phyloP scores from a whole-genome alignment of 2,113 vertebrate genomes.

The Callionymus lyra region DNA sequence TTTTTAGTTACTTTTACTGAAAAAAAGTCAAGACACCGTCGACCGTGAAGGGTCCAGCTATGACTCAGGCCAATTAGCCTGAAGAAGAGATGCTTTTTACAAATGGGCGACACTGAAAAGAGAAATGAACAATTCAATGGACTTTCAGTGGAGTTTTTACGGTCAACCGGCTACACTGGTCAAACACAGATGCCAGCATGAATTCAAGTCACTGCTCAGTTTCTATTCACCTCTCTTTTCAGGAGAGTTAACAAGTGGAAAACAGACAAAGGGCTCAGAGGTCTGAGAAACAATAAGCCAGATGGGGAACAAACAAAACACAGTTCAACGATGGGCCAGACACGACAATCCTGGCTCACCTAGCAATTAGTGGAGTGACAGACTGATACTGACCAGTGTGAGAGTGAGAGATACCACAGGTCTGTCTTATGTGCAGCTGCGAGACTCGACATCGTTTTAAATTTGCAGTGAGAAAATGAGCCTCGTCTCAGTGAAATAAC shows the following conservation, averaged over 20 bases:
- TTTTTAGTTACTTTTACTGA: slow-evolving; percentile 28
- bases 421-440: too few species aligned
- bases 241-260: slow-evolving; percentile 24
- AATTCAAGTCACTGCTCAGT: slow-evolving; percentile 10
- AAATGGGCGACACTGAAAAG: not conserved
- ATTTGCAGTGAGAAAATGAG: too few species aligned
- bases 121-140: not conserved
- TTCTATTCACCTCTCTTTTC: slow-evolving; percentile 26
- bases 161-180: slow-evolving; percentile 16
- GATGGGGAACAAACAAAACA: not conserved
- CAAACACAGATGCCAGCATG: slow-evolving; percentile 16
- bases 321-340: too few species aligned
- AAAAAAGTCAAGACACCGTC: slow-evolving; percentile 29
- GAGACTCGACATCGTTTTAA: too few species aligned
- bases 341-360: too few species aligned
- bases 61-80: slow-evolving; percentile 31
- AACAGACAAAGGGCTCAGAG: slow-evolving; percentile 13
- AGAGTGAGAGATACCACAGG: too few species aligned
- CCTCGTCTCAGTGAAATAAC: too few species aligned
- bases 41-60: slow-evolving; percentile 10
- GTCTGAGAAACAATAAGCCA: slow-evolving; percentile 5
- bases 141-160: slow-evolving; percentile 14
- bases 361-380: too few species aligned
- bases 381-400: too few species aligned
- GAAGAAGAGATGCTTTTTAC: not conserved